phyloP scores from a whole-genome alignment of 2,797 vertebrate species.

The Xerus rutilus region DNA sequence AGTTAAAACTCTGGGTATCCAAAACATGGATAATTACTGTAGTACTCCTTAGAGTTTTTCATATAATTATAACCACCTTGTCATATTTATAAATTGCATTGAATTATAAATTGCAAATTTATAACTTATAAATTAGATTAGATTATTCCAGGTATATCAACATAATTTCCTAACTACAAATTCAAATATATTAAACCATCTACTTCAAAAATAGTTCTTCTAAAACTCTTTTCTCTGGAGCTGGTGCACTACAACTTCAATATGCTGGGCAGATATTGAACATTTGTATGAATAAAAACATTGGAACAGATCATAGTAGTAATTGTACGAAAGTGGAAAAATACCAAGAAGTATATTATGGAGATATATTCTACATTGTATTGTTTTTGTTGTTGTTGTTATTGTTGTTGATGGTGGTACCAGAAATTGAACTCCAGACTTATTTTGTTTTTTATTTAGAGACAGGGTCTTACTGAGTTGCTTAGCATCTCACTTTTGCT shows the following conservation, averaged over 20 bases:
- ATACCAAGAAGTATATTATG: neutral
- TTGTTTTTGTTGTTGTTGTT: too few species aligned
- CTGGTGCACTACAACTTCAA: neutral
- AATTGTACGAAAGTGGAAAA: neutral
- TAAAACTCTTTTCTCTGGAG: neutral
- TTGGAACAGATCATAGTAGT: neutral
- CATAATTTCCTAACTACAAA: too few species aligned
- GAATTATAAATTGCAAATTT: too few species aligned
- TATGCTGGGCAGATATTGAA: neutral
- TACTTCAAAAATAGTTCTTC: neutral
- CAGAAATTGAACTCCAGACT: too few species aligned
- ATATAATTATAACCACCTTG: neutral
- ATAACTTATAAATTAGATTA: neutral
- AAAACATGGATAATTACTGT: neutral
- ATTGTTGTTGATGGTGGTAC: too few species aligned
- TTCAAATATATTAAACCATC: neutral
- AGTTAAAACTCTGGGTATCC: neutral
- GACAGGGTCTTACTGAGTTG: too few species aligned
- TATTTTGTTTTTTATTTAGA: too few species aligned
- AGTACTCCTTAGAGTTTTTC: neutral
- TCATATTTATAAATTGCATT: neutral
- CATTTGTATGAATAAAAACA: neutral
- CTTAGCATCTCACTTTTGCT: too few species aligned
- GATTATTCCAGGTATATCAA: neutral
- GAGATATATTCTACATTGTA: neutral